Evolutionary conservation across 2,888 invertebrate species (phyloP).

Genomic region (Drosophila anomalata): DNA sequence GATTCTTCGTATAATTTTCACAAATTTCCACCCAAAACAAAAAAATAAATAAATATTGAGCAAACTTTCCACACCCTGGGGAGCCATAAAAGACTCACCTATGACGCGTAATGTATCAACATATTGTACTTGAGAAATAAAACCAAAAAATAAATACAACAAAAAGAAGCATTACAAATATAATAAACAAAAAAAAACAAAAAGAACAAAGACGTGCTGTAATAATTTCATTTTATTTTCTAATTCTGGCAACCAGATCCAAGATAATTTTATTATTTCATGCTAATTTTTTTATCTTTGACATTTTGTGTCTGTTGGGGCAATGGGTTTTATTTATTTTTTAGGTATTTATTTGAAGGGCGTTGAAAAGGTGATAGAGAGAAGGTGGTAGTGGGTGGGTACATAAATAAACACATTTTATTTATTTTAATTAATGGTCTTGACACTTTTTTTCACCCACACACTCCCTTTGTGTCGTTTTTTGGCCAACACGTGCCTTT

Average conservation of each 20-base stretch:
- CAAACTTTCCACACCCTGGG: slow-evolving; percentile 13
- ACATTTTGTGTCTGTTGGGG: slow-evolving; percentile 14
- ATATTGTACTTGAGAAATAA: slow-evolving; percentile 18
- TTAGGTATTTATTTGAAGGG: slow-evolving; percentile 22
- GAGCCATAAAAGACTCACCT: slow-evolving; percentile 2
- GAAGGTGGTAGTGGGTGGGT: neutral
- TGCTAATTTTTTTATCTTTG: slow-evolving; percentile 53
- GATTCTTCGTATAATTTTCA: slow-evolving; percentile 2
- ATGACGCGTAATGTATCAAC: slow-evolving; percentile 22
- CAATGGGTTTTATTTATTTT: slow-evolving; percentile 26
- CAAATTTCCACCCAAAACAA: slow-evolving; percentile 6
- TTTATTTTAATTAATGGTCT: slow-evolving; percentile 42
- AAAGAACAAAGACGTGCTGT: slow-evolving; percentile 16
- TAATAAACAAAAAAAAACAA: neutral
- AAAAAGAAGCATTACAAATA: slow-evolving; percentile 9
- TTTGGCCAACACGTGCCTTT: slow-evolving; percentile 57
- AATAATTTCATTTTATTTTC: slow-evolving; percentile 36
- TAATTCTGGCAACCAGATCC: slow-evolving; percentile 16
- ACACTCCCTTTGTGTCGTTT: slow-evolving; percentile 1
- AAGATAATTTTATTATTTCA: slow-evolving; percentile 52
- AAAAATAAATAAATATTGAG: neutral
- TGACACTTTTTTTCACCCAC: slow-evolving; percentile 18
- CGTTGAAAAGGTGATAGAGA: neutral
- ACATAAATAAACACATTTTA: slow-evolving; percentile 1
- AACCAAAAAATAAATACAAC: slow-evolving; percentile 3